Evolutionary conservation across 2,888 invertebrate species (phyloP).

Genomic region (Parnassius apollo): DNA sequence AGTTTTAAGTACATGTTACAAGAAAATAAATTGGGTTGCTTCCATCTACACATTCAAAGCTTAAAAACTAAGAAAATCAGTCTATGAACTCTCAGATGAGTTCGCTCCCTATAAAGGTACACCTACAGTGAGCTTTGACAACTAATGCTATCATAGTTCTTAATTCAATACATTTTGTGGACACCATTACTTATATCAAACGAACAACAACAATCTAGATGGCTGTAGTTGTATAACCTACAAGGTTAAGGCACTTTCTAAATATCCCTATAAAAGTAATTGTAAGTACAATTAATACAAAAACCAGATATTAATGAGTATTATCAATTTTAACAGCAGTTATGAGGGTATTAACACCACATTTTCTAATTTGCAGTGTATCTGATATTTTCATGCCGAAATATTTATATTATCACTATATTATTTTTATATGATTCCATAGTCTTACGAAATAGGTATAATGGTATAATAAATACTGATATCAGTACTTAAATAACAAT

Average conservation of each 20-base stretch:
- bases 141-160: constrained; percentile 29
- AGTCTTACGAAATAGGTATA: constrained; percentile 12
- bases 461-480: constrained; percentile 22
- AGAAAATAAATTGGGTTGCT: constrained; percentile 27
- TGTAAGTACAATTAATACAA: constrained; percentile 4
- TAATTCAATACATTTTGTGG: constrained; percentile 18
- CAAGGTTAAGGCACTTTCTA: constrained; percentile 23
- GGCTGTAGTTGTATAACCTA: background rate
- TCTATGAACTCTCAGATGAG: constrained; percentile 74
- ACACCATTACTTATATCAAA: constrained; percentile 7
- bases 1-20: constrained; percentile 31
- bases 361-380: background rate
- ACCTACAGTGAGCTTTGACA: constrained; percentile 55
- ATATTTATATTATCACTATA: background rate
- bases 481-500: constrained; percentile 11
- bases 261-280: constrained; percentile 2
- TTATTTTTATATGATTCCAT: constrained; percentile 7
- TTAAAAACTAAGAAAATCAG: constrained; percentile 72
- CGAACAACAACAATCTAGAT: background rate
- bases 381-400: too few relatives aligned
- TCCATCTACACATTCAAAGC: constrained; percentile 60
- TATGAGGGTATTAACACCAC: background rate
- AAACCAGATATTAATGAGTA: background rate
- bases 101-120: constrained; percentile 41
- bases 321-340: background rate